phyloP scores from a whole-genome alignment of 2,888 invertebrate species.

The Pristionchus exspectatus region DNA sequence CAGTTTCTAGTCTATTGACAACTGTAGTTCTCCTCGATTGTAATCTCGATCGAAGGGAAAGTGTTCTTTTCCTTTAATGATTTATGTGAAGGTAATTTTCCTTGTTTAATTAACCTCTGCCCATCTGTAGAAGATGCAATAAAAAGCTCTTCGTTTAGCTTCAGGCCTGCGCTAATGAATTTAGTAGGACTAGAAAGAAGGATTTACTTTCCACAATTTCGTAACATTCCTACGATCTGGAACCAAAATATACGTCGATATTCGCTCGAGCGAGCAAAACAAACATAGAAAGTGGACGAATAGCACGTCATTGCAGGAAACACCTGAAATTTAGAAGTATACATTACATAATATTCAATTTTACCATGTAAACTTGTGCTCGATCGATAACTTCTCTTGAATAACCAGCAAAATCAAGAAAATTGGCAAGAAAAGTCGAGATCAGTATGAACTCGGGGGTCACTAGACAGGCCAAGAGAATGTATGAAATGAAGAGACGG shows the following conservation, averaged over 20 bases:
- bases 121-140: too few relatives aligned
- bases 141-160: too few relatives aligned
- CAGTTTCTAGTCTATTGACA: too few relatives aligned
- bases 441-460: background rate
- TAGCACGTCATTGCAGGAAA: slow-evolving; percentile 43
- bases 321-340: background rate
- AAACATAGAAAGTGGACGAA: slow-evolving; percentile 29
- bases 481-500: too few relatives aligned
- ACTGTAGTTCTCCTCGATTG: too few relatives aligned
- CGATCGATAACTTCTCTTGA: slow-evolving; percentile 25
- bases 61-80: too few relatives aligned
- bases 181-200: too few relatives aligned
- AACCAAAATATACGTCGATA: slow-evolving; percentile 36
- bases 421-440: background rate
- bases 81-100: too few relatives aligned
- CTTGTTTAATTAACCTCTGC: too few relatives aligned
- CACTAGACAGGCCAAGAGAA: too few relatives aligned
- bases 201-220: background rate
- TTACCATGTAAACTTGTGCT: slow-evolving; percentile 41
- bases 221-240: background rate
- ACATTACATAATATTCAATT: background rate
- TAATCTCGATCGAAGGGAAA: too few relatives aligned
- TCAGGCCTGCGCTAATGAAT: too few relatives aligned
- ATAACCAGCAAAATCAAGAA: background rate
- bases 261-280: background rate